These are phyloP conservation scores for Chironomus tentans DNA, from an alignment of 2,888 invertebrate genomes.

Conservation along the genomic window DNA sequence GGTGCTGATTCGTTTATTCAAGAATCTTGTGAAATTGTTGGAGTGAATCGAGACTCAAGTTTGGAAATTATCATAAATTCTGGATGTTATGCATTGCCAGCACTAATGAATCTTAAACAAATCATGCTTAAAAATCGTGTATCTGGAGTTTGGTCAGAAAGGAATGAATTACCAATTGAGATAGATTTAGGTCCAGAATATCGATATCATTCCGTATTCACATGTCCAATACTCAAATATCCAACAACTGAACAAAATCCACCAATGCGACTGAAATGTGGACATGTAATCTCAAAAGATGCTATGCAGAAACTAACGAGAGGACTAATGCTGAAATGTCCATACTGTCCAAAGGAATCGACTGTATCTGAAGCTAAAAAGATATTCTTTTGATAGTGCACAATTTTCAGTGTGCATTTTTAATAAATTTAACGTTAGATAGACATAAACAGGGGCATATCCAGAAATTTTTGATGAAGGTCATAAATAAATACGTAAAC, in stretches of 20 bases:
- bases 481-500: no score
- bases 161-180: slow-evolving; percentile 95
- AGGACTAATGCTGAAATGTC: slow-evolving; percentile 92
- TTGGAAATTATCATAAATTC: slow-evolving; percentile 87
- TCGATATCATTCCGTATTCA: slow-evolving; percentile 95
- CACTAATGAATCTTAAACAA: slow-evolving; percentile 86
- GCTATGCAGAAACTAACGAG: slow-evolving; percentile 90
- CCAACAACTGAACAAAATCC: slow-evolving; percentile 95
- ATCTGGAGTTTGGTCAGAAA: slow-evolving; percentile 87
- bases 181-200: slow-evolving; percentile 85
- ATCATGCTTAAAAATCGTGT: slow-evolving; percentile 85
- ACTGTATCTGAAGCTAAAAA: slow-evolving; percentile 84
- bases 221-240: slow-evolving; percentile 95
- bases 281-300: slow-evolving; percentile 96
- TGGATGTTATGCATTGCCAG: slow-evolving; percentile 88
- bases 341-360: slow-evolving; percentile 97
- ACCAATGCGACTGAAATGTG: slow-evolving; percentile 95
- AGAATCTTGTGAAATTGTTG: slow-evolving; percentile 80
- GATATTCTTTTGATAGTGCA: slow-evolving; percentile 68
- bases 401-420: no score
- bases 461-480: no score
- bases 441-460: no score
- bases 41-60: slow-evolving; percentile 81
- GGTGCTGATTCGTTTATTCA: slow-evolving; percentile 77
- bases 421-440: no score